A percentile compares a stretch with the other conserved stretches of the same genome.
Evolutionary conservation across 2,888 invertebrate species (phyloP).

Genomic region (Diabrotica balteata): DNA sequence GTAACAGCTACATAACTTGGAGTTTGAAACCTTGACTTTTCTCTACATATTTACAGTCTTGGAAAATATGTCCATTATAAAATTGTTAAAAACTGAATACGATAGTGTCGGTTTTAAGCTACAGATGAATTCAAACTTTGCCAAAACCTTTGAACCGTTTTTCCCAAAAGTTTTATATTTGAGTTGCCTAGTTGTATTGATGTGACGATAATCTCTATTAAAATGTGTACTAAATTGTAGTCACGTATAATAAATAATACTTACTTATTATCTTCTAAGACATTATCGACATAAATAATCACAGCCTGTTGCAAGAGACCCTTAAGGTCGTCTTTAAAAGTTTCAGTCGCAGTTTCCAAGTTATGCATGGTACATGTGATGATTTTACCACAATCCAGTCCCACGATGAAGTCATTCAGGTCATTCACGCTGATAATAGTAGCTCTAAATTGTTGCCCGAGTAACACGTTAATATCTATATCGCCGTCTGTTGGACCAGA

Average conservation of each 20-base stretch:
- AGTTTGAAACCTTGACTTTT: too few relatives aligned
- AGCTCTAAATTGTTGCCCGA: conserved; percentile 60
- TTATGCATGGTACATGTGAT: conserved; percentile 64
- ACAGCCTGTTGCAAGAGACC: conserved; percentile 61
- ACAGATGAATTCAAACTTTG: too few relatives aligned
- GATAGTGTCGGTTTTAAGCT: too few relatives aligned
- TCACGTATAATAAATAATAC: conserved; percentile 18
- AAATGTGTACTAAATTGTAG: too few relatives aligned
- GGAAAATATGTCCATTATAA: too few relatives aligned
- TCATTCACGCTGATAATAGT: conserved; percentile 59
- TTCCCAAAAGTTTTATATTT: too few relatives aligned
- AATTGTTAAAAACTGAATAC: too few relatives aligned
- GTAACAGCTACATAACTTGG: too few relatives aligned
- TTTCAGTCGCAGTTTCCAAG: conserved; percentile 58
- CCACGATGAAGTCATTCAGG: conserved; percentile 59
- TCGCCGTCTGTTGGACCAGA: conserved; percentile 17
- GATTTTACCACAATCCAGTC: conserved; percentile 60
- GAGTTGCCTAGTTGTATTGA: too few relatives aligned
- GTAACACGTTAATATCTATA: conserved; percentile 58
- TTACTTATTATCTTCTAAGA: conserved; percentile 59
- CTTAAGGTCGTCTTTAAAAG: conserved; percentile 63
- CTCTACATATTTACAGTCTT: too few relatives aligned
- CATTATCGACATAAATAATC: conserved; percentile 61
- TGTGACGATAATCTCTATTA: too few relatives aligned
- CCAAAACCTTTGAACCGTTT: too few relatives aligned